Evolutionary conservation across 2,888 invertebrate species (phyloP), one percentile per base, ranked within the genome.

Genomic region (Catonia carolina): DNA sequence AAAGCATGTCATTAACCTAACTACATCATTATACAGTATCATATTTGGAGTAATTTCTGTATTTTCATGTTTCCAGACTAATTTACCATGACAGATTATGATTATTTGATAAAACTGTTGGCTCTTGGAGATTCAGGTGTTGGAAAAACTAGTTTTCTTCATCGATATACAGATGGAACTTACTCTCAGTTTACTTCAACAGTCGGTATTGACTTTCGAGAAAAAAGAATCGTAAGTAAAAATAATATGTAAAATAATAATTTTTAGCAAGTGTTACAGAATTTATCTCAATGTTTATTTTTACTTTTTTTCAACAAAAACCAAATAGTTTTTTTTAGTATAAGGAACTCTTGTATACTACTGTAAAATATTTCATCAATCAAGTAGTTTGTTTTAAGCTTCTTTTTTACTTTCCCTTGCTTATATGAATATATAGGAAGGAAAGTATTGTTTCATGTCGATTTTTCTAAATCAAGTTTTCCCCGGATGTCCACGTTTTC

Each of bases 91-190:
- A 23, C 45, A 17, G 92, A 92, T 71, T 93, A 93, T 77, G 93
- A 94, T 75, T 94, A 91, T 75, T 80, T 93, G 60, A 86, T 94
- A 69, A 94, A 94, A 74, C 87, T 97, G 71, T 79, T 97, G 60
- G 90, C 94, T 58, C 81, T 96, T 58, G 97, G 96, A n/a, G 94
- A 97, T 74, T 94, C 94, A 1, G 95, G 95, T 31, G 96, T 97
- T 53, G 97, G 97, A 12, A 97, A 97, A 77, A 97, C 97, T 0
- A 94, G 94, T 69, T 91, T 97, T 69, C 78, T 98, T 15, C 93
- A 90, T 72, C 95, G 95, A 69, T 98, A 96, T 71, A 95, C 95
- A 2, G 95, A 96, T 74, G 92, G 90, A 53, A 80, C 83, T 20
- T 98, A 96, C 73, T 85, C 89, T 3, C 86, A 89, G 71, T 98